These are phyloP conservation scores for Aphelocoma coerulescens DNA, from an alignment of 2,113 vertebrate species.

Conservation along the genomic window DNA sequence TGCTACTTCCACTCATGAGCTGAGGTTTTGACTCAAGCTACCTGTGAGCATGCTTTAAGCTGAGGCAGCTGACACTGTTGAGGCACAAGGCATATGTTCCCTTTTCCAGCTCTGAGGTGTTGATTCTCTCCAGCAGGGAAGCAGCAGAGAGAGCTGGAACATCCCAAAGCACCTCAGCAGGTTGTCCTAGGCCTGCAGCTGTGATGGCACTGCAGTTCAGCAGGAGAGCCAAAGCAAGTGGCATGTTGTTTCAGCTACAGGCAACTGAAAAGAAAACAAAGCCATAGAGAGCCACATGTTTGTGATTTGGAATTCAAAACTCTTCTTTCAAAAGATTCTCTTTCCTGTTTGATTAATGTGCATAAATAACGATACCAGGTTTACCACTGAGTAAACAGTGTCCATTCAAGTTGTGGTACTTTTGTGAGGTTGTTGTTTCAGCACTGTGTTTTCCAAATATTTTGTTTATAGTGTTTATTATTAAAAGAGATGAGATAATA, in stretches of 20 bases:
- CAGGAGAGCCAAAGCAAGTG: slow-evolving; percentile 7
- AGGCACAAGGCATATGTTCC: fast-evolving
- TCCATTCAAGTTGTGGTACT: background rate
- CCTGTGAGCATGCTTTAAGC: background rate
- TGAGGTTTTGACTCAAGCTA: background rate
- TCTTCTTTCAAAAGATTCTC: slow-evolving; percentile 29
- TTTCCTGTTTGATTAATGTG: slow-evolving; percentile 68
- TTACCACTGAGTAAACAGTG: slow-evolving; percentile 16
- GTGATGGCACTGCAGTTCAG: background rate
- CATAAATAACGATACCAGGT: slow-evolving; percentile 66
- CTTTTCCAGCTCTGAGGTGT: background rate
- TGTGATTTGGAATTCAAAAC: slow-evolving; percentile 44
- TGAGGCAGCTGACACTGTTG: background rate
- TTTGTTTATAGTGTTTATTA: slow-evolving; percentile 47
- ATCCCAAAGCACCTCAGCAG: background rate
- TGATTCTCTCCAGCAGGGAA: background rate
- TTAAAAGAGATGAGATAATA: slow-evolving; percentile 22
- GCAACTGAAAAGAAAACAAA: slow-evolving; percentile 60
- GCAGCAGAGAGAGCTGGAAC: background rate
- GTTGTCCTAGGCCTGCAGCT: background rate
- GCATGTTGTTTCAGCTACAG: slow-evolving; percentile 47
- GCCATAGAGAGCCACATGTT: background rate
- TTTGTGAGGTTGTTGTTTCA: slow-evolving; percentile 39
- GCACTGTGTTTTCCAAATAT: slow-evolving; percentile 11
- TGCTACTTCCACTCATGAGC: background rate